Evolutionary conservation across 2,888 invertebrate genomes (phyloP).

Genomic region (Melipona beecheii): DNA sequence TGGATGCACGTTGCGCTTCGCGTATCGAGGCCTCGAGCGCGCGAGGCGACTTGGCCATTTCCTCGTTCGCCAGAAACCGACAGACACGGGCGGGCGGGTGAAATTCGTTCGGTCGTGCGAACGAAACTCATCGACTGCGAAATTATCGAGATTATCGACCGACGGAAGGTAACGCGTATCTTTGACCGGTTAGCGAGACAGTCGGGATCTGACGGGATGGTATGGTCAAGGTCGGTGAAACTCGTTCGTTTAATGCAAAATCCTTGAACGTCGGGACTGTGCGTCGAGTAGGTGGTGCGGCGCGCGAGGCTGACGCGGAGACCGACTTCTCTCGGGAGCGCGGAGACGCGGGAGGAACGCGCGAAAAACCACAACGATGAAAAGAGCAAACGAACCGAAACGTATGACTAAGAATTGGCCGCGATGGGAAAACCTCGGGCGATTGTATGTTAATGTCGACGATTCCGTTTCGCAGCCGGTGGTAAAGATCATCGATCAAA

Average conservation of each 20-base stretch:
- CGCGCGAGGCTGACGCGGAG: conserved; percentile 46
- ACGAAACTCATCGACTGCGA: neutral
- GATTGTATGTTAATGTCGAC: conserved; percentile 71
- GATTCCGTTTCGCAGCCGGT: conserved; percentile 42
- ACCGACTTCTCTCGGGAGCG: conserved; percentile 17
- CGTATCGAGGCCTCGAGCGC: conserved; percentile 60
- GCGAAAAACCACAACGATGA: conserved; percentile 41
- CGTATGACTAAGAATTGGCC: conserved; percentile 71
- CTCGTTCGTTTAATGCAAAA: conserved; percentile 55
- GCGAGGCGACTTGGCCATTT: neutral
- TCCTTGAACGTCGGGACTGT: conserved; percentile 19
- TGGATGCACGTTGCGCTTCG: conserved; percentile 64
- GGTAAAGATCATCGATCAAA: neutral
- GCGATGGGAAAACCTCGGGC: conserved; percentile 59
- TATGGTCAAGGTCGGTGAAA: conserved; percentile 61
- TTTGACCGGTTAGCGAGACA: conserved; percentile 27
- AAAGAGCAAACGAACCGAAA: conserved; percentile 50
- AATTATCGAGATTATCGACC: conserved; percentile 23
- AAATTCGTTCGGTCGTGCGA: neutral
- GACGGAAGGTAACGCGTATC: neutral
- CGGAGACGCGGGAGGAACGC: neutral
- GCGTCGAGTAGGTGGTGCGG: conserved; percentile 34
- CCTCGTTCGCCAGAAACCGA: neutral
- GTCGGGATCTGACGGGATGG: conserved; percentile 40
- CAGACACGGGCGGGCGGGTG: neutral